Percentiles rank a stretch among this genome's conserved stretches.
These are phyloP conservation scores for Meloidogyne floridensis DNA, from an alignment of 1,140 invertebrate species.

Conservation along the genomic window DNA sequence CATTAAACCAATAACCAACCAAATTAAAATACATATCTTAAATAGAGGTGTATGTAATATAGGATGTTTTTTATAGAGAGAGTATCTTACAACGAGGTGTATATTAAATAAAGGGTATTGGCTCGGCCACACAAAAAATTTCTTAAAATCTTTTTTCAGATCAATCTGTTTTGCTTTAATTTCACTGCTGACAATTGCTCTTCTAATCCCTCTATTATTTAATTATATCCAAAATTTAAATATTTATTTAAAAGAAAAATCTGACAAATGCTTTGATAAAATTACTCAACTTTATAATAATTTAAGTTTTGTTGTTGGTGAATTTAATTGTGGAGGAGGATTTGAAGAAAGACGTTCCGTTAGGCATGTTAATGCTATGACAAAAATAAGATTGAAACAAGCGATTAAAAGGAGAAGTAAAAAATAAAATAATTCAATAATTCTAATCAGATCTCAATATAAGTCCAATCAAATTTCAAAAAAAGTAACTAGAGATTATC, in stretches of 20 bases:
- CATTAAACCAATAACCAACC: no score
- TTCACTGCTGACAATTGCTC: neutral
- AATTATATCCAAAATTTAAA: neutral
- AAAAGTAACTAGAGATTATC: no score
- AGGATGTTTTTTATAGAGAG: no score
- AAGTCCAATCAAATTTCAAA: no score
- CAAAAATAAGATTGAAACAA: neutral
- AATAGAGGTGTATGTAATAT: no score
- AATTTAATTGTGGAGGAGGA: neutral
- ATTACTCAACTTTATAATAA: neutral
- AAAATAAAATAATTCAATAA: neutral
- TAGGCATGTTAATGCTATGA: neutral
- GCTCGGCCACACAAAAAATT: neutral
- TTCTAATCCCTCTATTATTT: neutral
- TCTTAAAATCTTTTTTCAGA: neutral
- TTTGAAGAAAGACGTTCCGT: neutral
- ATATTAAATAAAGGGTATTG: no score
- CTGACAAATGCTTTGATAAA: neutral
- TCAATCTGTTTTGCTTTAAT: neutral
- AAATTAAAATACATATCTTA: no score
- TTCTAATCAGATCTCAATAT: neutral
- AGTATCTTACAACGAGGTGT: no score
- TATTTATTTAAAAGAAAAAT: neutral
- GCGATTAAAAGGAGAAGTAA: slow-evolving; percentile 12
- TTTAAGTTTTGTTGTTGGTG: neutral